Conservation (phyloP, 1,140 invertebrate species). For the Araneus ventricosus region DNA sequence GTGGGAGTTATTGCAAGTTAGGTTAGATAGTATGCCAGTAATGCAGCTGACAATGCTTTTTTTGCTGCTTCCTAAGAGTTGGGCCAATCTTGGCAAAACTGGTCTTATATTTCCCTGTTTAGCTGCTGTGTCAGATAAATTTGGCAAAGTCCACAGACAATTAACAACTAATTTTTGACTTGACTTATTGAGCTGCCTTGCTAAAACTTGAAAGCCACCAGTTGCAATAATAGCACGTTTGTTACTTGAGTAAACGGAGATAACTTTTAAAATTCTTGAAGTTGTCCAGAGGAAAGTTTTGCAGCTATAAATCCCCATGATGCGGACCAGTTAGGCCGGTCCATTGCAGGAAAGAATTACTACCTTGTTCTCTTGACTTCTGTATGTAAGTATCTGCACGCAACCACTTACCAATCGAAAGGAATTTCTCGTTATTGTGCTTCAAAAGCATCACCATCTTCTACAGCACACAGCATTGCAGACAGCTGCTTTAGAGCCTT, state of each 20-base stretch:
- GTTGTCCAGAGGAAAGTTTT: conserved; percentile 99
- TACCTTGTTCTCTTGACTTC: conserved; percentile 98
- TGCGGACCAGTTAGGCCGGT: conserved; percentile 96
- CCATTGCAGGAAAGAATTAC: conserved; percentile 98
- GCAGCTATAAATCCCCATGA: conserved; percentile 97
- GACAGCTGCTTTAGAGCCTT: conserved; percentile 98
- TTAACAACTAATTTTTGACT: too few relatives aligned
- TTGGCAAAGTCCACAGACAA: too few relatives aligned
- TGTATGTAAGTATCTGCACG: conserved; percentile 97
- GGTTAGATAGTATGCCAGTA: background rate
- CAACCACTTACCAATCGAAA: conserved; percentile 99
- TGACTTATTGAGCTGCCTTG: conserved; percentile 96
- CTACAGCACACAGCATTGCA: conserved; percentile 95
- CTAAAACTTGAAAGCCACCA: conserved; percentile 96
- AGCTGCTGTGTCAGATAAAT: conserved; percentile 98
- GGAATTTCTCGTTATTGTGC: conserved; percentile 97
- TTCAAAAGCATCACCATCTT: conserved; percentile 98
- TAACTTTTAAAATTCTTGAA: conserved; percentile 96
- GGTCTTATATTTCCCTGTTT: conserved; percentile 90
- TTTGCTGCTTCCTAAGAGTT: conserved; percentile 93
- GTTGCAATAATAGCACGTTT: conserved; percentile 98
- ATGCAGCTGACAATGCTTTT: conserved; percentile 86
- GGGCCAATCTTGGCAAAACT: conserved; percentile 93
- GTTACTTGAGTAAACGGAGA: conserved; percentile 98
- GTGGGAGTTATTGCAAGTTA: background rate